These are phyloP conservation scores for Crypturellus undulatus DNA, from an alignment of 2,113 vertebrate genomes.

Conservation along the genomic window DNA sequence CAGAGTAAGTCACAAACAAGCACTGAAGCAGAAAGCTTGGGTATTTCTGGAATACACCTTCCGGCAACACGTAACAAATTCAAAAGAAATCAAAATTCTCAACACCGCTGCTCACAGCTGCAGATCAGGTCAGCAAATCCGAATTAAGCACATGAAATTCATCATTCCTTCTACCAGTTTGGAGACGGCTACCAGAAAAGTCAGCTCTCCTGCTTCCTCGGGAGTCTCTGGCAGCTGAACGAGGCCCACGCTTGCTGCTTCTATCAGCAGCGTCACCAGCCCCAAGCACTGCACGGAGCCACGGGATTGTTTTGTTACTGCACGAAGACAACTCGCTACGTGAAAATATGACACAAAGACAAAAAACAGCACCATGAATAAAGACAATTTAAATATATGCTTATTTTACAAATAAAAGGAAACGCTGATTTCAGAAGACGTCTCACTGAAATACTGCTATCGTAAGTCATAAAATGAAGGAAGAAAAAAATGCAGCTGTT, in stretches of 20 bases:
- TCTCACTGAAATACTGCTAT: not conserved
- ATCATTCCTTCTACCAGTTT: not conserved
- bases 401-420: not conserved
- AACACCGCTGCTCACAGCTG: not conserved
- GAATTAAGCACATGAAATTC: not conserved
- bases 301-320: not conserved
- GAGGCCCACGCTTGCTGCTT: not conserved
- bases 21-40: not conserved
- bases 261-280: not conserved
- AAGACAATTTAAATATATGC: not conserved
- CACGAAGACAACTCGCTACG: not conserved
- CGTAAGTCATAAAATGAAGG: not conserved
- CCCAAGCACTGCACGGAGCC: not conserved
- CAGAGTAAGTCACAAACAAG: not conserved
- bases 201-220: too few species aligned
- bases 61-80: not conserved
- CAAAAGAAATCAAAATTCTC: not conserved
- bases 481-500: not conserved
- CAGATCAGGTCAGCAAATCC: not conserved
- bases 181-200: not conserved
- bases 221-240: too few species aligned
- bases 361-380: fast-evolving
- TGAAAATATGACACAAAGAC: not conserved
- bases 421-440: not conserved
- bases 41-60: not conserved